Evolutionary conservation across 2,888 invertebrate genomes (phyloP).

Genomic region (Heteromyza rotundicornis): DNA sequence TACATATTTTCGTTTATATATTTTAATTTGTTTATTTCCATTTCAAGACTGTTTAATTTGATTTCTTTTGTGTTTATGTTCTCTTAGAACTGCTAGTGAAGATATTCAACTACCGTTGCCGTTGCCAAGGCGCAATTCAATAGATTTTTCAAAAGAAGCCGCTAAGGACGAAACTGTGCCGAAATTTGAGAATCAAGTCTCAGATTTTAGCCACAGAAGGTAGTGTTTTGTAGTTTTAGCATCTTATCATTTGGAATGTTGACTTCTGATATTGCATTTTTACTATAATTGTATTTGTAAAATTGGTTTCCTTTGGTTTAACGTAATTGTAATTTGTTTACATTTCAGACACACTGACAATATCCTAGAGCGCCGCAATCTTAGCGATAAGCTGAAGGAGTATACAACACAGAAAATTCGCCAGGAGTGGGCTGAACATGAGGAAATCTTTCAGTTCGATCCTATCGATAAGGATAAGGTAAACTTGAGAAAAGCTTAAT

Average conservation of each 20-base stretch:
- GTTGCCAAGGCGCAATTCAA: constrained; percentile 69
- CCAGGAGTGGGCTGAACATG: constrained; percentile 63
- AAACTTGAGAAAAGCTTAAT: too few relatives aligned
- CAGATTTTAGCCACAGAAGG: constrained; percentile 65
- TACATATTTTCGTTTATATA: too few relatives aligned
- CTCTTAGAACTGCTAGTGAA: constrained; percentile 60
- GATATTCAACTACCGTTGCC: constrained; percentile 66
- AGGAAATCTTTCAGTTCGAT: constrained; percentile 59
- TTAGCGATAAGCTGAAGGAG: constrained; percentile 55
- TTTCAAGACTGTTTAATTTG: constrained; percentile 15
- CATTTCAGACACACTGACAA: constrained; percentile 68
- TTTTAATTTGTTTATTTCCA: too few relatives aligned
- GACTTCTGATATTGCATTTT: too few relatives aligned
- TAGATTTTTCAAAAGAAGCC: constrained; percentile 67
- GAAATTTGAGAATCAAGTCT: constrained; percentile 71
- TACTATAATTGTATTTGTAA: neutral
- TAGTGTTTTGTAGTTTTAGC: constrained; percentile 35
- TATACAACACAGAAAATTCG: constrained; percentile 62
- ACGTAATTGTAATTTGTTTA: neutral
- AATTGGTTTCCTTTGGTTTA: neutral
- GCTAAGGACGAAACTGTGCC: constrained; percentile 54
- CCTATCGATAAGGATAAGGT: constrained; percentile 43
- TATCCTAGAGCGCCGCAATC: constrained; percentile 54
- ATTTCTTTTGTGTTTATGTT: constrained; percentile 18
- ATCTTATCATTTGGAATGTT: neutral